Evolutionary conservation across 1,140 invertebrate species (phyloP).

Genomic region (Phenacoccus solenopsis): DNA sequence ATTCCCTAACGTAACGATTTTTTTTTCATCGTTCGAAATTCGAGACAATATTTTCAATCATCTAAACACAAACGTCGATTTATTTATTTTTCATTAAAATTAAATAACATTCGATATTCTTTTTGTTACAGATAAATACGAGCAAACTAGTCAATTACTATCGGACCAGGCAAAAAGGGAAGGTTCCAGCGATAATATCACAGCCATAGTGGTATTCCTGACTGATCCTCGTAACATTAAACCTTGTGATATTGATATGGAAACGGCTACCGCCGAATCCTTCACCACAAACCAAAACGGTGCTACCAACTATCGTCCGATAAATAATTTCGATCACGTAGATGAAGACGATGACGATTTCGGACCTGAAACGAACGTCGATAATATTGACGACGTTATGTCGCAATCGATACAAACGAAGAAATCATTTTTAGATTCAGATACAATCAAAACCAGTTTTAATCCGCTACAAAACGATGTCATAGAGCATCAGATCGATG

Average conservation of each 20-base stretch:
- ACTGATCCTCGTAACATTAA: not conserved
- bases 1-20: not conserved
- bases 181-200: constrained; percentile 6
- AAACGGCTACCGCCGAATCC: constrained; percentile 12
- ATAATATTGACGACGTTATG: not conserved
- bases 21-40: not conserved
- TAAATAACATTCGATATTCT: too few species aligned
- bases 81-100: too few species aligned
- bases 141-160: constrained; percentile 5
- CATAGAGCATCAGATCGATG: not conserved
- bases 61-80: too few species aligned
- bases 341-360: not conserved
- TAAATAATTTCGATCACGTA: constrained; percentile 11
- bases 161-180: not conserved
- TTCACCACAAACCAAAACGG: not conserved
- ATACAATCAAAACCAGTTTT: not conserved
- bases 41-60: too few species aligned
- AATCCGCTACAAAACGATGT: not conserved
- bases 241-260: not conserved
- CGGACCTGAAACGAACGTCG: not conserved
- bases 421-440: constrained; percentile 3
- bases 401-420: not conserved
- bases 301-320: not conserved
- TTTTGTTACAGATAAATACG: constrained; percentile 7
- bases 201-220: not conserved